Base-by-base conservation (phyloP, 2,797 vertebrate genomes). In the Acanthopagrus latus region DNA sequence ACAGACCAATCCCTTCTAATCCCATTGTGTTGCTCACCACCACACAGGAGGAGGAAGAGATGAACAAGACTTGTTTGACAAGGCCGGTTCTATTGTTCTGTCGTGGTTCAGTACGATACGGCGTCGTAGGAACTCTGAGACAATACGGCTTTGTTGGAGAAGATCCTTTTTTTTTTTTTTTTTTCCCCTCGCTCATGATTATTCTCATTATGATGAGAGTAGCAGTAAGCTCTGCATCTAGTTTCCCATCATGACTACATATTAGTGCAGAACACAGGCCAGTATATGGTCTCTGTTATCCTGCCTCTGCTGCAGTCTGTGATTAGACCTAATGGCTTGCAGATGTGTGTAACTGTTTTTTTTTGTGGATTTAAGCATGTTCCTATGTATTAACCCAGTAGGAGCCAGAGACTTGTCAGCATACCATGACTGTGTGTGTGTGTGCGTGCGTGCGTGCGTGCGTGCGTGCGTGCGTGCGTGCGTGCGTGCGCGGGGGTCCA, bases 271-370 rank as follows among this genome's bases (percentile, higher is more conserved):
- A 86, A 63, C 78, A 52, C 50, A 68, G 67, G 80, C 88, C 75
- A 82, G 63, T 74, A 44, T 47, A 81, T 64, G 50, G n/a, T 62
- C 74, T 86, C 54, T 47, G 46, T 73, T 83, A 50, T 78, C 84
- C 74, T 81, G 83, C 78, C 71, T 76, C 47, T 79, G 62, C 67
- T 76, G 76, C 81, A 65, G 74, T 74, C 4, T 84, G 88, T 87
- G 82, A 90, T 92, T 92, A 90, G 81, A 74, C 63, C 74, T 93
- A 94, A 95, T 94, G 90, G 74, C 78, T 91, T 89, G 84, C 91
- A 95, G 89, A 92, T 94, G 92, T 90, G 81, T 82, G 85, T 85
- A 89, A 89, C 78, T 88, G 84, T 88, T 63, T 81, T 81, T 82
- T 85, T 89, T 77, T 87, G 77, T 81, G 64, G 67, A 72, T 90